Evolutionary conservation across 2,888 invertebrate genomes (phyloP), one percentile per base, ranked within the genome.

Genomic region (Halictus quadricinctus): DNA sequence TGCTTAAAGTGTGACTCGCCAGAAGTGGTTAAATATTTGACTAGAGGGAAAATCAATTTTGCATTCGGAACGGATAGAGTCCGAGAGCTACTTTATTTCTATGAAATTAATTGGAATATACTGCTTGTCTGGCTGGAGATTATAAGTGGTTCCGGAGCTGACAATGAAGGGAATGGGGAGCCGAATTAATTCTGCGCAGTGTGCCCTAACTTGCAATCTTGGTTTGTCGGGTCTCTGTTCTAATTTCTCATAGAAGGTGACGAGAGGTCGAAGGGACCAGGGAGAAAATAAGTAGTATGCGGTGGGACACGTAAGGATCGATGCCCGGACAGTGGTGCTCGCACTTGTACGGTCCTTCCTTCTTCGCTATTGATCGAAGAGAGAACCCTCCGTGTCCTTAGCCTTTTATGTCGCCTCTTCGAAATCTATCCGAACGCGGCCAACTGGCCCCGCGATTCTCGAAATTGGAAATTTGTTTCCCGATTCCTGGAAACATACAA

Each of bases 301-400:
- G 66, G 81, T 77, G 72, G 84, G 60, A 85, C 81, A 83, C 76
- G 81, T 66, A 81, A 88, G 88, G 89, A 91, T 92, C 91, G 91
- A 92, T 92, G 90, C 90, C 87, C 90, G 91, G 90, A 90, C 91
- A 91, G 89, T 79, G 86, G 85, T 91, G 89, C 89, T 89, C 89
- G 80, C 81, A 91, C 87, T 89, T 91, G 89, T 89, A 85, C 90
- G 87, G 89, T 89, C 89, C 89, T 92, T 92, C 81, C 90, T 91
- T 88, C 88, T 88, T 29, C 64, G 88, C 89, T 91, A 92, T 92
- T 90, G 92, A 92, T 93, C 92, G 91, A 60, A 72, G 79, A 79
- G 78, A 84, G 72, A 78, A 78, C 79, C 73, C 78, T 15, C 74
- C 69, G 70, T 79, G 84, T 79, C 69, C 81, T 80, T 73, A 36